Evolutionary conservation across 2,113 vertebrate genomes (phyloP).

Genomic region (Butastur rufipennis): DNA sequence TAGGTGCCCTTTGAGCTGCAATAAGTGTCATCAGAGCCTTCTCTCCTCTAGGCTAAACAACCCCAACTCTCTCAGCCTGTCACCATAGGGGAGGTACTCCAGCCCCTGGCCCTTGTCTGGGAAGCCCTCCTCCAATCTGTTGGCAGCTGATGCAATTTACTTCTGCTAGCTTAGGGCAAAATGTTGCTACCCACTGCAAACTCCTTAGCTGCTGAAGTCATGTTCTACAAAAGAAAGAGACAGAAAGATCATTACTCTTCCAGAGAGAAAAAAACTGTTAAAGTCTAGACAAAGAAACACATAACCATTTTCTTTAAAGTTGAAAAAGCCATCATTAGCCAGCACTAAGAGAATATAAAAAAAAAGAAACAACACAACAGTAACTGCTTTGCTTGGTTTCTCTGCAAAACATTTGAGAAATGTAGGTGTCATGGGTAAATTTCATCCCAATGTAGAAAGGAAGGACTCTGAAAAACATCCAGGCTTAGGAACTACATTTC

Average conservation of each 20-base stretch:
- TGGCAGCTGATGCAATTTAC: slow-evolving; percentile 65
- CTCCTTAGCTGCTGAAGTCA: slow-evolving; percentile 73
- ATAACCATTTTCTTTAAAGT: background rate
- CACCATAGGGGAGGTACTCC: fast-evolving
- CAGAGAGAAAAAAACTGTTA: background rate
- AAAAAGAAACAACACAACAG: background rate
- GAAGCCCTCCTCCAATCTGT: background rate
- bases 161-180: slow-evolving; percentile 55
- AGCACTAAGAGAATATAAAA: background rate
- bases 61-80: background rate
- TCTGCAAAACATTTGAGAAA: background rate
- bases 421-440: background rate
- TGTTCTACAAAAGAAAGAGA: slow-evolving; percentile 67
- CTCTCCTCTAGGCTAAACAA: background rate
- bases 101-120: background rate
- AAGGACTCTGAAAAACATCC: background rate
- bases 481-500: background rate
- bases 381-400: background rate
- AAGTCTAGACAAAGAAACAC: background rate
- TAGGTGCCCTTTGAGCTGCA: background rate
- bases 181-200: slow-evolving; percentile 70
- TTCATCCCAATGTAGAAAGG: background rate
- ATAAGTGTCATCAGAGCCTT: background rate
- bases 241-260: background rate
- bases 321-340: background rate